phyloP scores from a whole-genome alignment of 2,888 invertebrate species.

The Rutpela maculata region DNA sequence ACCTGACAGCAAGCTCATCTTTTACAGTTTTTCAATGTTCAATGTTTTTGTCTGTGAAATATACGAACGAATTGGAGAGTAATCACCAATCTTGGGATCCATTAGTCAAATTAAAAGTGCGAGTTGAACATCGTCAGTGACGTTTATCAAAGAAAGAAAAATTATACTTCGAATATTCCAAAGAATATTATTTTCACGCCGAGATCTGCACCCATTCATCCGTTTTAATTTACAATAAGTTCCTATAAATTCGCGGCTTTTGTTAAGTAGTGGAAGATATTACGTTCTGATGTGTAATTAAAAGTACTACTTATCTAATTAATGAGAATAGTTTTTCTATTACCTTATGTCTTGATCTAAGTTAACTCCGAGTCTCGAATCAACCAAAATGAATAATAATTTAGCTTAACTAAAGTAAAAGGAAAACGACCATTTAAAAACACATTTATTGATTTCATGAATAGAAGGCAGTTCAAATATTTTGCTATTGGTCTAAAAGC shows the following conservation, averaged over 20 bases:
- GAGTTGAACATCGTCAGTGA: constrained; percentile 53
- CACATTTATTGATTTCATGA: too few relatives aligned
- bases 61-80: constrained; percentile 51
- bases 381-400: too few relatives aligned
- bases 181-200: constrained; percentile 44
- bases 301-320: not conserved
- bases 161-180: constrained; percentile 53
- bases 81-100: constrained; percentile 56
- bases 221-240: constrained; percentile 28
- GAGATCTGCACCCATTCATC: constrained; percentile 35
- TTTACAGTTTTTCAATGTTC: constrained; percentile 44
- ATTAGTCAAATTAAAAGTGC: constrained; percentile 57
- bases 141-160: constrained; percentile 54
- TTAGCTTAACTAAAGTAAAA: too few relatives aligned
- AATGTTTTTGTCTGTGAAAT: constrained; percentile 47
- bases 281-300: not conserved
- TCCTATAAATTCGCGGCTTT: not conserved
- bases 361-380: too few relatives aligned
- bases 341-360: too few relatives aligned
- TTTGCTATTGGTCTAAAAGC: too few relatives aligned
- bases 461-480: too few relatives aligned
- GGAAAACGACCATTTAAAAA: too few relatives aligned
- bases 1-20: constrained; percentile 39
- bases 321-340: too few relatives aligned
- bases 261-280: not conserved